Conservation (phyloP, 2,113 vertebrate genomes). For the Strigops habroptila region DNA sequence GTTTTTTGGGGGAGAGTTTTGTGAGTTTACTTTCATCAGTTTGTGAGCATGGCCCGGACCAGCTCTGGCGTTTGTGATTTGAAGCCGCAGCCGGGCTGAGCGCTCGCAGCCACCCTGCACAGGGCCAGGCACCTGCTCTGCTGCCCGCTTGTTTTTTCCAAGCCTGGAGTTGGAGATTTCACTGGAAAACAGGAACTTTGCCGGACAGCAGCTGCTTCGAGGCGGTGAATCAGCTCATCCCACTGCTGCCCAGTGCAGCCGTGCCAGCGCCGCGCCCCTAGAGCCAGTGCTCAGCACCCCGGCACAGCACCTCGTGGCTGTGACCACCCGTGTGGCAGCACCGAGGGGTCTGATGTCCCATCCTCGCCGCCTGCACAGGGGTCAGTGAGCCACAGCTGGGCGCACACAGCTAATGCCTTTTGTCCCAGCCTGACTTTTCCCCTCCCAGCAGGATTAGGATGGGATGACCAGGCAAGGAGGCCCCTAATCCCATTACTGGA, state of each 20-base stretch:
- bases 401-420: background rate
- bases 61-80: background rate
- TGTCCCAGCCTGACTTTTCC: constrained; percentile 55
- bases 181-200: constrained; percentile 52
- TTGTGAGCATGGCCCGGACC: fast-evolving
- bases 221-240: background rate
- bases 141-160: constrained; percentile 25
- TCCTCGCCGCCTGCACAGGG: background rate
- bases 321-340: background rate
- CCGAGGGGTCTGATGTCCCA: background rate
- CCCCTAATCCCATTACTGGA: constrained; percentile 54
- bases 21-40: background rate
- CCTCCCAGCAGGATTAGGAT: constrained; percentile 40
- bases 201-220: constrained; percentile 37
- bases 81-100: background rate
- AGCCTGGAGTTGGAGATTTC: background rate
- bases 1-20: background rate
- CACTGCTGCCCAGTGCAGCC: background rate
- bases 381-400: background rate
- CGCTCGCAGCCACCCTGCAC: background rate
- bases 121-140: constrained; percentile 3
- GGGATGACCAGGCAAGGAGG: constrained; percentile 25
- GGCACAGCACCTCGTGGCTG: background rate
- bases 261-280: background rate
- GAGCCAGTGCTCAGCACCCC: background rate